These are phyloP conservation scores for Caenorhabditis sp. DNA, from an alignment of 2,888 invertebrate species.

Conservation along the genomic window DNA sequence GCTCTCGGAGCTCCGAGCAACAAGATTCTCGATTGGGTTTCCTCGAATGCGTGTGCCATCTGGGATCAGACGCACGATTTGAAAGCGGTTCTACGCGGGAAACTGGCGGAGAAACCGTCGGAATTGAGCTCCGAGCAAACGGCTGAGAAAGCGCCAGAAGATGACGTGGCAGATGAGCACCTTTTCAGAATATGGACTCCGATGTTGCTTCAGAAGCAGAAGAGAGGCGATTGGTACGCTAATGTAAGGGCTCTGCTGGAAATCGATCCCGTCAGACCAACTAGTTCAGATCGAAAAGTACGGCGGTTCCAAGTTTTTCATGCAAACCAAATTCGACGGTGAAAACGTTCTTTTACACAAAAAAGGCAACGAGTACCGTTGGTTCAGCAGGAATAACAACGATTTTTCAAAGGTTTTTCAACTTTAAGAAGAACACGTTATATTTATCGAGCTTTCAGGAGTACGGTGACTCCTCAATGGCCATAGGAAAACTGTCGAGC, in stretches of 20 bases:
- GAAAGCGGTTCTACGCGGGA: constrained; percentile 37
- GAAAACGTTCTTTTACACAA: constrained; percentile 76
- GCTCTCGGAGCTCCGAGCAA: constrained; percentile 35
- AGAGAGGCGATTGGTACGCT: constrained; percentile 53
- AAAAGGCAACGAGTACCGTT: constrained; percentile 69
- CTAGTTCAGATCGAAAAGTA: constrained; percentile 48
- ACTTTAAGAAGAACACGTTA: no score
- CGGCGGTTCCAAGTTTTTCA: constrained; percentile 65
- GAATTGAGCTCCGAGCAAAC: no score
- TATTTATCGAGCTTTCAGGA: no score
- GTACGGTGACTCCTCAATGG: constrained; percentile 62
- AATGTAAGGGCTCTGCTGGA: constrained; percentile 17
- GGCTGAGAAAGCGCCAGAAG: constrained; percentile 5
- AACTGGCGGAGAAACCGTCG: background rate
- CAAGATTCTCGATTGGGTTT: constrained; percentile 53
- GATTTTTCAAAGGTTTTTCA: constrained; percentile 62
- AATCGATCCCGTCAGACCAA: background rate
- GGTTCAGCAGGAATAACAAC: constrained; percentile 70
- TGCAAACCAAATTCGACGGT: constrained; percentile 77
- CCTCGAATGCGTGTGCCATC: constrained; percentile 21
- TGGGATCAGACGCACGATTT: constrained; percentile 52
- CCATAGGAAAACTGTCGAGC: constrained; percentile 61
- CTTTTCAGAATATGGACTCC: constrained; percentile 58
- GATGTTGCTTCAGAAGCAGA: constrained; percentile 54
- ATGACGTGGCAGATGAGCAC: constrained; percentile 42